These are phyloP conservation scores for Protonemura montana DNA, from an alignment of 2,888 invertebrate genomes.

Conservation along the genomic window DNA sequence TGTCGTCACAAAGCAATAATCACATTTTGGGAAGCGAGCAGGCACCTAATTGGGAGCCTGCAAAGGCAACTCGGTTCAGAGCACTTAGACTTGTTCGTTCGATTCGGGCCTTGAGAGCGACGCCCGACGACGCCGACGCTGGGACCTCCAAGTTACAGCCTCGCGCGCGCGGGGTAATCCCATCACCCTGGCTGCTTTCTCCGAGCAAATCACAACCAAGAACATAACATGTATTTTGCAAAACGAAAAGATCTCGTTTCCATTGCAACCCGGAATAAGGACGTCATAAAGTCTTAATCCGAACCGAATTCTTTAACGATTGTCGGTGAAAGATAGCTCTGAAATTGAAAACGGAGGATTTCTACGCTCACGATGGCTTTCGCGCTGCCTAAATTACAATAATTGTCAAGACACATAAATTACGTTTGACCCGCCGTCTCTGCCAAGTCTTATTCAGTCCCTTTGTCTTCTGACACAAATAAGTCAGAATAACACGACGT, in stretches of 20 bases:
- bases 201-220: neutral
- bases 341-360: no score
- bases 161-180: neutral
- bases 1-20: constrained; percentile 9
- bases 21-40: neutral
- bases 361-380: no score
- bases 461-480: no score
- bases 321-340: no score
- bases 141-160: neutral
- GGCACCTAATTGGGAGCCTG: neutral
- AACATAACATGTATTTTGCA: neutral
- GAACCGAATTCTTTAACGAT: no score
- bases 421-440: no score
- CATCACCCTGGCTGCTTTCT: neutral
- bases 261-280: neutral
- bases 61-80: neutral
- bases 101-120: neutral
- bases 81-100: neutral
- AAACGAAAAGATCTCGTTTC: neutral
- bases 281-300: no score
- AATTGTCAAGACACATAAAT: no score
- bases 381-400: no score
- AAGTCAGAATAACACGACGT: no score
- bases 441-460: no score
- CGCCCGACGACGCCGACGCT: neutral